Percentiles rank a stretch among this genome's conserved stretches.
Evolutionary conservation across 1,140 invertebrate species (phyloP).

Genomic region (Neelides sp.): DNA sequence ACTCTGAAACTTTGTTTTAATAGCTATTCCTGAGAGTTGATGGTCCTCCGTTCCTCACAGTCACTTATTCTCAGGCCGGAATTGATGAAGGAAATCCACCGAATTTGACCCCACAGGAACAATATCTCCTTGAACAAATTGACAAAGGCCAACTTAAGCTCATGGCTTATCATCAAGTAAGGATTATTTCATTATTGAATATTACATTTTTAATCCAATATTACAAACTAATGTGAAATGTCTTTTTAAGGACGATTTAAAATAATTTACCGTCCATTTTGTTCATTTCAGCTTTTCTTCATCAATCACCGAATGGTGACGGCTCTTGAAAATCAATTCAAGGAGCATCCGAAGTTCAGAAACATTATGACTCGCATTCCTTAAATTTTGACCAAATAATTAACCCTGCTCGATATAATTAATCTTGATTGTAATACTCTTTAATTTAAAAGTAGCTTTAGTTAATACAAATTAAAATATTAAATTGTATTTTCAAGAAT

Average conservation of each 20-base stretch:
- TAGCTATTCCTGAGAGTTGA: conserved; percentile 18
- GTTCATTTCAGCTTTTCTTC: conserved; percentile 14
- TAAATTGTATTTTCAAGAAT: too few species aligned
- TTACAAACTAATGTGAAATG: not conserved
- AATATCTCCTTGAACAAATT: conserved; percentile 21
- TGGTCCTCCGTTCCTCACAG: conserved; percentile 14
- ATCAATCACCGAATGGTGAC: conserved; percentile 22
- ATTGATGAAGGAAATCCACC: too few species aligned
- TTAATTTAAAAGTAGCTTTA: too few species aligned
- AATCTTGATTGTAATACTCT: too few species aligned
- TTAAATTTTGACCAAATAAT: too few species aligned
- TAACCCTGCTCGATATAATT: too few species aligned
- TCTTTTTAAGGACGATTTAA: not conserved
- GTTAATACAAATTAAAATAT: too few species aligned
- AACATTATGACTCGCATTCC: too few species aligned
- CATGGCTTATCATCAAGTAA: conserved; percentile 18
- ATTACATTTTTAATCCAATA: not conserved
- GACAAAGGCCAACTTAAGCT: conserved; percentile 18
- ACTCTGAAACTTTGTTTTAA: not conserved
- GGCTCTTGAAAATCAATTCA: conserved; percentile 15
- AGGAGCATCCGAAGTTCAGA: conserved; percentile 16
- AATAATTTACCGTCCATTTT: not conserved
- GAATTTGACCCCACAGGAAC: conserved; percentile 8
- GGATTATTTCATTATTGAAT: not conserved
- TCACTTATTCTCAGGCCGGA: too few species aligned